Conservation (phyloP, 2,113 vertebrate genomes). For the Coracopsis vasa region DNA sequence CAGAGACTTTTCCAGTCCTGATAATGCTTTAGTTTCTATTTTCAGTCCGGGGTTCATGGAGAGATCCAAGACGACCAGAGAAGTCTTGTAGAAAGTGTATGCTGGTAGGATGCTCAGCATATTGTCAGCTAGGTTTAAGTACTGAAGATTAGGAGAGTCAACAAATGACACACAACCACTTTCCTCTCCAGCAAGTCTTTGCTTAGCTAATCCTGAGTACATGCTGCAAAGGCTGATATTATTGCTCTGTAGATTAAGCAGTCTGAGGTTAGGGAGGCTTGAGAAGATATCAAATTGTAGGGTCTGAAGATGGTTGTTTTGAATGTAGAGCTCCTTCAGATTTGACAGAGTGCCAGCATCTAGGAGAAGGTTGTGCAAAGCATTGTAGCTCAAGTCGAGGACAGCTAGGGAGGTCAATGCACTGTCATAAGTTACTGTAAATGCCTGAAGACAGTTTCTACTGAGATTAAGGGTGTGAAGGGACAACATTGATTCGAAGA, state of each 20-base stretch:
- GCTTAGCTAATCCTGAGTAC: slow-evolving; percentile 39
- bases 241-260: slow-evolving; percentile 85
- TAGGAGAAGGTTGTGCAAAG: slow-evolving; percentile 77
- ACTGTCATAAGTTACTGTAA: slow-evolving; percentile 48
- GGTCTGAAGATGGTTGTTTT: slow-evolving; percentile 77
- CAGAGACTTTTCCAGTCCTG: slow-evolving; percentile 84
- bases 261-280: slow-evolving; percentile 75
- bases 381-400: slow-evolving; percentile 87
- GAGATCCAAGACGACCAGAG: slow-evolving; percentile 82
- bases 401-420: slow-evolving; percentile 71
- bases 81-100: slow-evolving; percentile 76
- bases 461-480: slow-evolving; percentile 89
- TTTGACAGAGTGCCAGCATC: slow-evolving; percentile 35
- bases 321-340: slow-evolving; percentile 80
- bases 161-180: slow-evolving; percentile 79
- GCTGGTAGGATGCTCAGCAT: slow-evolving; percentile 72
- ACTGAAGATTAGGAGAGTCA: slow-evolving; percentile 68
- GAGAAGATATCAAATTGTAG: slow-evolving; percentile 78
- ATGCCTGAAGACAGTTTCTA: slow-evolving; percentile 85
- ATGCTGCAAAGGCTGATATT: slow-evolving; percentile 71
- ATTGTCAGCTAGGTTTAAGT: slow-evolving; percentile 84
- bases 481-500: slow-evolving; percentile 78
- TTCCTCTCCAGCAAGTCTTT: background rate
- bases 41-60: slow-evolving; percentile 84
- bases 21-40: slow-evolving; percentile 76